phyloP scores from a whole-genome alignment of 2,797 vertebrate genomes.

The Lacerta bilineata region DNA sequence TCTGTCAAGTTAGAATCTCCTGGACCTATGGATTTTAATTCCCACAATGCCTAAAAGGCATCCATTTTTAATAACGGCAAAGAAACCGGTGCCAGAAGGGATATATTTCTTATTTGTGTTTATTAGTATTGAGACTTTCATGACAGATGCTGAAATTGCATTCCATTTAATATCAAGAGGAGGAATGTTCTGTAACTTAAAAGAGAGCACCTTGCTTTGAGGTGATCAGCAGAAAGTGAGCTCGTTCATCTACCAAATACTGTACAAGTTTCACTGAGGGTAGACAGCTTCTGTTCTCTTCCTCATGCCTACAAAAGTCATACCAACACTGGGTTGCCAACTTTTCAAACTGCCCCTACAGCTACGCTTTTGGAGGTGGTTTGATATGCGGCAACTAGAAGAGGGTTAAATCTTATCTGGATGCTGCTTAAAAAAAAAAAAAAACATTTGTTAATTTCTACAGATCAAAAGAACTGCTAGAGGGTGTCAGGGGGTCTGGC shows the following conservation, averaged over 20 bases:
- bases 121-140: slow-evolving; percentile 22
- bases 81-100: background rate
- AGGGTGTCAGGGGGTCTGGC: background rate
- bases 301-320: background rate
- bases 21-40: slow-evolving; percentile 20
- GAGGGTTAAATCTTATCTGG: background rate
- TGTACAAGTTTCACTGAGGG: background rate
- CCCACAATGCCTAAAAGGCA: slow-evolving; percentile 3
- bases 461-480: background rate
- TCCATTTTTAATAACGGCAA: slow-evolving; percentile 26
- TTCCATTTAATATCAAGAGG: slow-evolving; percentile 21
- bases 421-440: background rate
- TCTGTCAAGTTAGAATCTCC: slow-evolving; percentile 13
- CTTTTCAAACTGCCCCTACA: background rate
- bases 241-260: background rate
- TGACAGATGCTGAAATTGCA: slow-evolving; percentile 19
- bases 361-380: background rate
- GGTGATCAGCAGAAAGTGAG: background rate
- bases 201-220: slow-evolving; percentile 1
- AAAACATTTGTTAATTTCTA: background rate
- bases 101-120: slow-evolving; percentile 30
- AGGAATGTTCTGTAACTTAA: slow-evolving; percentile 1
- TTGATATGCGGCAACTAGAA: background rate
- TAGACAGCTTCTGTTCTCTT: background rate
- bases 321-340: background rate